Evolutionary conservation across 2,797 vertebrate species (phyloP).

Genomic region (Ambastaia sidthimunki): DNA sequence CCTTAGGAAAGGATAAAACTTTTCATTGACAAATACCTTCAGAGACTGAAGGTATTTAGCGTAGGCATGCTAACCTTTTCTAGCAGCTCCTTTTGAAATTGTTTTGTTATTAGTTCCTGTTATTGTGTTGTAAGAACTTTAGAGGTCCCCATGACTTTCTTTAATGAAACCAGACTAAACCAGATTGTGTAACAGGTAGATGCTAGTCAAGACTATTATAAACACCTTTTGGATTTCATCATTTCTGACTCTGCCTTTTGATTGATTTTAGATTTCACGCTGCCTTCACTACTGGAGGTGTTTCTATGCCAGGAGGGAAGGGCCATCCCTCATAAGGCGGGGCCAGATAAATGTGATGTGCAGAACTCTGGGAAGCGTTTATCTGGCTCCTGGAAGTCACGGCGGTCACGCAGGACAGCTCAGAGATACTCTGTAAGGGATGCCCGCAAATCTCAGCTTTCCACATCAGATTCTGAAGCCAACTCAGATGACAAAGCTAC

Average conservation of each 20-base stretch:
- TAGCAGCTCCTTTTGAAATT: conserved; percentile 76
- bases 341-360: conserved; percentile 83
- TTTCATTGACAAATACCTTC: conserved; percentile 61
- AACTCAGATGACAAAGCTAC: conserved; percentile 84
- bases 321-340: conserved; percentile 72
- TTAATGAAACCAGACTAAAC: conserved; percentile 14
- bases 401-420: conserved; percentile 79
- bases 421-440: conserved; percentile 89
- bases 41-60: conserved; percentile 72
- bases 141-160: neutral
- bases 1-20: conserved; percentile 40
- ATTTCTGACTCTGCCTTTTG: conserved; percentile 25
- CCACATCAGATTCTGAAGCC: conserved; percentile 93
- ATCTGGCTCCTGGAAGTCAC: conserved; percentile 79
- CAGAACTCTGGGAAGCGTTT: conserved; percentile 73
- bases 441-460: conserved; percentile 87
- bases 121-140: conserved; percentile 45
- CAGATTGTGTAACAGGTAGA: neutral
- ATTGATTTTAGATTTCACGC: conserved; percentile 84
- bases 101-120: conserved; percentile 74
- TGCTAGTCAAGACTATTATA: neutral
- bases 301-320: conserved; percentile 85
- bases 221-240: conserved; percentile 13
- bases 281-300: conserved; percentile 82
- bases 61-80: conserved; percentile 68